Base-by-base conservation (phyloP, 2,888 invertebrate genomes). In the Copidosoma aretas region DNA sequence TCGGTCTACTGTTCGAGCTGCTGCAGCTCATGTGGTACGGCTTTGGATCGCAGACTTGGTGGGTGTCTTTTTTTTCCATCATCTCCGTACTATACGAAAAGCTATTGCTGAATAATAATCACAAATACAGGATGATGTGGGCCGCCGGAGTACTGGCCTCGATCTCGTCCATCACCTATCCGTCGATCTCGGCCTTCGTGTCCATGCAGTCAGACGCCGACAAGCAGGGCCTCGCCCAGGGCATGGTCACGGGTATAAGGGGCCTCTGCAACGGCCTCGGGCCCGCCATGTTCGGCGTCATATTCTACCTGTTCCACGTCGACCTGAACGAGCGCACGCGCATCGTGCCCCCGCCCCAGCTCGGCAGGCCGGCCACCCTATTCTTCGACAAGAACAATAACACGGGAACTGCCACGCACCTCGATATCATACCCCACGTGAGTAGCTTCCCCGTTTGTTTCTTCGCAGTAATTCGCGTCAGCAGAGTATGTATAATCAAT, bases 281-380 rank as follows among this genome's bases (percentile, higher is more conserved):
- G 0, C 99, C 99, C 0, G 99, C 99, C 54, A 93, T 99, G 89
- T 99, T 96, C 84, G 99, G 99, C 21, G 91, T 98, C 75, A 95
- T 99, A 78, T 99, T 99, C 87, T 99, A 97, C 86, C 87, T 98
- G 80, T 99, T 98, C 86, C 95, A 98, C 84, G 98, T 99, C 75
- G 96, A 99, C 86, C 87, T 99, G 80, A 96, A 95, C 82, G 93
- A 92, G 77, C 91, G 92, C 63, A 76, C 79, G 60, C 76, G 80
- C 22, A 72, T 77, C 62, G 74, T 80, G 69, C 75, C 80, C 14
- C 83, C 80, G 72, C 76, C 83, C 73, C 76, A 79, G 62, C 76
- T 81, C 88, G 56, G 39, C 41, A n/a, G 58, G 25, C 15, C 19
- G n/a, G 25, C 22, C 56, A 32, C 15, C n/a, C 10, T 39, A n/a